Evolutionary conservation across 2,113 vertebrate species (phyloP).

Genomic region (Raja brachyura): DNA sequence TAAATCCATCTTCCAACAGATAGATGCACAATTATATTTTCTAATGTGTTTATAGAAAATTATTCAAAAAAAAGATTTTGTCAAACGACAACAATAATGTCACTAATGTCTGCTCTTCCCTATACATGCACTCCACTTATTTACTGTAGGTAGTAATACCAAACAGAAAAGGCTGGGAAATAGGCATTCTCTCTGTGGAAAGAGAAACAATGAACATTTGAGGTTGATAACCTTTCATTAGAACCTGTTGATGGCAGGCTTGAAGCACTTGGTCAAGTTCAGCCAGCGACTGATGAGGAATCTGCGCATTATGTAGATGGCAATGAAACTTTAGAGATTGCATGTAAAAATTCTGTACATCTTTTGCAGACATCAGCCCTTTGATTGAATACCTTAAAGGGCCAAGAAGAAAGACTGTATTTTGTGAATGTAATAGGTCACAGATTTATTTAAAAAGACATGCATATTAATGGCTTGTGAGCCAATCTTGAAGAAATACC

Average conservation of each 20-base stretch:
- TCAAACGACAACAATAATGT: neutral
- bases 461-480: too few relatives aligned
- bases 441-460: neutral
- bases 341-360: neutral
- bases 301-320: neutral
- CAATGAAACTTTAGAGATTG: neutral
- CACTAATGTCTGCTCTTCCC: neutral
- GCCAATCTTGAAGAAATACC: too few relatives aligned
- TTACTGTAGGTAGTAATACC: neutral
- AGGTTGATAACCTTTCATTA: too few relatives aligned
- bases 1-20: neutral
- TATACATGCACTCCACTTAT: neutral
- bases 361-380: neutral
- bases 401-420: neutral
- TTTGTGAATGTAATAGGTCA: neutral
- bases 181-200: too few relatives aligned
- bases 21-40: neutral
- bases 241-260: neutral
- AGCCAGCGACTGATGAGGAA: neutral
- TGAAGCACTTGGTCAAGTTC: neutral
- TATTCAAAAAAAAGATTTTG: neutral
- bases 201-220: too few relatives aligned
- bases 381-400: too few relatives aligned
- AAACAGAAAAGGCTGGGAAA: too few relatives aligned
- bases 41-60: neutral